A percentile compares a stretch with the other conserved stretches of the same genome.
Evolutionary conservation across 2,888 invertebrate species (phyloP).

Genomic region (Drosophila cognata): DNA sequence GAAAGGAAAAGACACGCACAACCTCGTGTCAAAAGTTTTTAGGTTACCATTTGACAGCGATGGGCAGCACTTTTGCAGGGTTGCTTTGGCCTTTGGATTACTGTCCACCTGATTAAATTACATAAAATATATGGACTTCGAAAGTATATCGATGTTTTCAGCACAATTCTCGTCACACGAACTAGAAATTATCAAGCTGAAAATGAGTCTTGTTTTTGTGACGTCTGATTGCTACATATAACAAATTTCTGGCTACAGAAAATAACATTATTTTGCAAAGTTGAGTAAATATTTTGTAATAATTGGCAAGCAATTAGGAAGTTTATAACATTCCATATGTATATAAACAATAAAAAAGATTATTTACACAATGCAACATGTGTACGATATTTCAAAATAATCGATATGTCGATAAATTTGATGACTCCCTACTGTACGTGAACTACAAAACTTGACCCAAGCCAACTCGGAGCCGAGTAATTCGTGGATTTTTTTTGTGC

Average conservation of each 20-base stretch:
- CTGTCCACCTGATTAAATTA: conserved; percentile 17
- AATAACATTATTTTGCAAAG: neutral
- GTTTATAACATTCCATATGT: neutral
- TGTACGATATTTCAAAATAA: neutral
- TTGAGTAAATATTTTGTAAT: neutral
- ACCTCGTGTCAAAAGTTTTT: conserved; percentile 82
- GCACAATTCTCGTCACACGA: neutral
- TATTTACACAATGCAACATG: neutral
- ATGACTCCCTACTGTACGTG: conserved; percentile 47
- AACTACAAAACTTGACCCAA: conserved; percentile 53
- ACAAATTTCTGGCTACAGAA: neutral
- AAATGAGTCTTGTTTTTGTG: neutral
- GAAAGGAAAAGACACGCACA: conserved; percentile 85
- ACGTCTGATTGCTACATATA: neutral
- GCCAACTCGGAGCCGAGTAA: conserved; percentile 34
- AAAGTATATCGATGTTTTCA: conserved; percentile 1
- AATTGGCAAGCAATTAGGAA: neutral
- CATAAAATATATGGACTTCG: neutral
- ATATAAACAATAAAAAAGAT: neutral
- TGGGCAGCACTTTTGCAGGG: conserved; percentile 57
- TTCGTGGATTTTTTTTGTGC: conserved; percentile 33
- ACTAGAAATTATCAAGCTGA: neutral
- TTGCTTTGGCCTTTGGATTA: conserved; percentile 19
- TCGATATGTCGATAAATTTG: conserved; percentile 34
- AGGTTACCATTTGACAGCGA: conserved; percentile 57